Evolutionary conservation across 2,888 invertebrate genomes (phyloP).

Genomic region (Ectemnius continuus): DNA sequence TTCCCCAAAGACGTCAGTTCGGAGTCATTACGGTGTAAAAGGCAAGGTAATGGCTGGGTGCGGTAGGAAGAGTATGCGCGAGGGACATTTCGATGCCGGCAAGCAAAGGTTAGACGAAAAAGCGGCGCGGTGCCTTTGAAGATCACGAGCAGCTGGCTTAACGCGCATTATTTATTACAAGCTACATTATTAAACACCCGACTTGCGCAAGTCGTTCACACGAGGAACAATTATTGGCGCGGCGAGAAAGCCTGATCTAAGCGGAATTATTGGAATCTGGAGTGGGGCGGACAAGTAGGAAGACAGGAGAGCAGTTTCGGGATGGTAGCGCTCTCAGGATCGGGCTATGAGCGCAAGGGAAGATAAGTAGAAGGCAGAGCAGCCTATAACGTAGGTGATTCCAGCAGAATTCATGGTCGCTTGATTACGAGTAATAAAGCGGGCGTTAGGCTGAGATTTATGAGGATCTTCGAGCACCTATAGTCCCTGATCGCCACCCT

Average conservation of each 20-base stretch:
- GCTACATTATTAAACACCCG: conserved; percentile 61
- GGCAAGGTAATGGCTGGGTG: conserved; percentile 46
- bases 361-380: conserved; percentile 70
- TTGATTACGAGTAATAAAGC: conserved; percentile 78
- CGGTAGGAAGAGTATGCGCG: conserved; percentile 3
- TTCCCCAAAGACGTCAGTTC: conserved; percentile 23
- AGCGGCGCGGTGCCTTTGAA: conserved; percentile 58
- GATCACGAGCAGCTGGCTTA: conserved; percentile 55
- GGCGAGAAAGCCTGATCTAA: background rate
- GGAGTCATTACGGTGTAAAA: conserved; percentile 39
- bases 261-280: no score
- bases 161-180: conserved; percentile 62
- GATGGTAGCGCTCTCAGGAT: conserved; percentile 34
- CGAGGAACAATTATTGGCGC: background rate
- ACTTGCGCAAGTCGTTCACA: background rate
- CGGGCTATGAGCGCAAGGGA: conserved; percentile 59
- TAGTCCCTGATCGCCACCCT: conserved; percentile 72
- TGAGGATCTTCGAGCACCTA: conserved; percentile 73
- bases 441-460: conserved; percentile 77
- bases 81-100: conserved; percentile 22
- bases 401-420: conserved; percentile 77
- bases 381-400: conserved; percentile 75
- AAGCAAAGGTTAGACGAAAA: conserved; percentile 35
- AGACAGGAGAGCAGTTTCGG: background rate
- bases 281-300: background rate